Conservation (phyloP, 2,888 invertebrate species). For the Lingula anatina region DNA sequence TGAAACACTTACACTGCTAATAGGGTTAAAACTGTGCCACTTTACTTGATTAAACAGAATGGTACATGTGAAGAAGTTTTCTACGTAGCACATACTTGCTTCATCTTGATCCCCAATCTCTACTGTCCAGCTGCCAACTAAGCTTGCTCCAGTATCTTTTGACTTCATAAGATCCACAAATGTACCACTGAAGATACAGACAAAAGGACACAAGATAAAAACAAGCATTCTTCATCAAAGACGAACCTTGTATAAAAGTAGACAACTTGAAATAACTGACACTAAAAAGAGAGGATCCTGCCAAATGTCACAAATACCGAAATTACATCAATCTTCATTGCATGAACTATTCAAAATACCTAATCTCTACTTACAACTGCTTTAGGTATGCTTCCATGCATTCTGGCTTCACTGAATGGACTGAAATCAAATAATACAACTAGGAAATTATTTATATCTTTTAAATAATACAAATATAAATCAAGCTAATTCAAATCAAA, state of each 20-base stretch:
- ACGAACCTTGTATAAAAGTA: too few species aligned
- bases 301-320: too few species aligned
- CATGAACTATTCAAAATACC: not conserved
- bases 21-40: not conserved
- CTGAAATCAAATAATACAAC: too few species aligned
- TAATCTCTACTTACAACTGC: conserved; percentile 73
- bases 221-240: too few species aligned
- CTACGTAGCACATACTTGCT: conserved; percentile 54
- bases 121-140: conserved; percentile 95
- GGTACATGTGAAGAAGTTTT: not conserved
- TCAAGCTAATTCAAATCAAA: not conserved
- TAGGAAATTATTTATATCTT: not conserved
- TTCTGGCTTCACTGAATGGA: conserved; percentile 90
- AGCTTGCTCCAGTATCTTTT: conserved; percentile 68
- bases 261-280: too few species aligned
- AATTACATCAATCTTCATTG: too few species aligned
- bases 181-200: conserved; percentile 39
- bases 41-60: not conserved
- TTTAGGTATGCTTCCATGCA: conserved; percentile 77
- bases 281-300: too few species aligned
- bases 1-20: conserved; percentile 3
- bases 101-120: conserved; percentile 97
- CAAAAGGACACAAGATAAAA: too few species aligned
- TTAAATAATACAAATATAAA: not conserved
- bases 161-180: conserved; percentile 61